Percentiles rank a stretch among this genome's conserved stretches.
These are phyloP conservation scores for Ophion ventricosus DNA, from an alignment of 2,888 invertebrate species.

Conservation along the genomic window DNA sequence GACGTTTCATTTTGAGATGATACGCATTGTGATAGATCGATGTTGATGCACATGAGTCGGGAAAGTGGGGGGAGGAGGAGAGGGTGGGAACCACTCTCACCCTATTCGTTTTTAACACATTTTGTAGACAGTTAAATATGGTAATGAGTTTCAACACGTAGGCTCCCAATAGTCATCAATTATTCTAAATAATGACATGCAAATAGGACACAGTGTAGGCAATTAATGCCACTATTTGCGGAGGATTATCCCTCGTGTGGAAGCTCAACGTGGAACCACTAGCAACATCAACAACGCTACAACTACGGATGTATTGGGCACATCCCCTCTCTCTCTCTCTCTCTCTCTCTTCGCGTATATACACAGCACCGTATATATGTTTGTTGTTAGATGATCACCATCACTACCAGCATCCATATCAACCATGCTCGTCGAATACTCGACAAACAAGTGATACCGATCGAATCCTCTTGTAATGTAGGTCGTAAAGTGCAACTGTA, in stretches of 20 bases:
- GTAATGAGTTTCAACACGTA: slow-evolving; percentile 79
- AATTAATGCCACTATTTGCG: slow-evolving; percentile 82
- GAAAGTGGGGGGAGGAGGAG: background rate
- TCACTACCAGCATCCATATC: slow-evolving; percentile 41
- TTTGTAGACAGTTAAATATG: slow-evolving; percentile 75
- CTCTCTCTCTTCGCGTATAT: slow-evolving; percentile 2
- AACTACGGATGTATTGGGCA: slow-evolving; percentile 39
- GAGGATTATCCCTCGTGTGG: slow-evolving; percentile 78
- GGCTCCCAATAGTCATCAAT: slow-evolving; percentile 81
- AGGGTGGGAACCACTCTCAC: background rate
- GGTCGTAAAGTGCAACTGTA: slow-evolving; percentile 61
- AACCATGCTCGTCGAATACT: slow-evolving; percentile 67
- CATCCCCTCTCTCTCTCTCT: slow-evolving; percentile 8
- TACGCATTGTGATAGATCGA: background rate
- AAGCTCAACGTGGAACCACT: slow-evolving; percentile 66
- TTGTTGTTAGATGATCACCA: slow-evolving; percentile 70
- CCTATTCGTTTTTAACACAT: slow-evolving; percentile 1
- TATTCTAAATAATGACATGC: slow-evolving; percentile 82
- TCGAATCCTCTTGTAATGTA: slow-evolving; percentile 72
- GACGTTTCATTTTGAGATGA: background rate
- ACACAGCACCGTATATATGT: slow-evolving; percentile 68
- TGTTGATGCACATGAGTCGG: slow-evolving; percentile 22
- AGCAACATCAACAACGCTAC: slow-evolving; percentile 56
- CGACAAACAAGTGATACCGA: slow-evolving; percentile 74
- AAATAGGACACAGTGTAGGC: slow-evolving; percentile 79